Evolutionary conservation across 1,140 invertebrate genomes (phyloP).

Genomic region (Drosophila azteca): DNA sequence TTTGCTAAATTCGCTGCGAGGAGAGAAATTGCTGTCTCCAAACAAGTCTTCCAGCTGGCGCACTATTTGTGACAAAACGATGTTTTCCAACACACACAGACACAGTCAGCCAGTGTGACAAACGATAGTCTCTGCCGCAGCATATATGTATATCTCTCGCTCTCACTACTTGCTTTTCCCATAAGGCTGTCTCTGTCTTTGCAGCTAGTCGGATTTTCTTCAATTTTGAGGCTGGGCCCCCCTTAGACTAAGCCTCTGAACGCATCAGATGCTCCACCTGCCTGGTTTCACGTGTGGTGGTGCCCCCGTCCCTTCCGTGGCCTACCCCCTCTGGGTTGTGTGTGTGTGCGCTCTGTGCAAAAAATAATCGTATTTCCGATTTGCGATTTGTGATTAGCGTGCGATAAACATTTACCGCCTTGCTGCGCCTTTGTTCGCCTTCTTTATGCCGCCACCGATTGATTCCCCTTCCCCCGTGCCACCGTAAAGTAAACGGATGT

Average conservation of each 20-base stretch:
- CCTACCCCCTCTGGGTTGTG: conserved; percentile 3
- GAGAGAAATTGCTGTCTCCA: too few relatives aligned
- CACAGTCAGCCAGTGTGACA: too few relatives aligned
- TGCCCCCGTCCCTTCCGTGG: neutral
- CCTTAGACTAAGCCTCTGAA: conserved; percentile 18
- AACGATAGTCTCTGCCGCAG: too few relatives aligned
- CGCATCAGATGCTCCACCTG: conserved; percentile 21
- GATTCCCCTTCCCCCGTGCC: too few relatives aligned
- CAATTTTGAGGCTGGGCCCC: neutral
- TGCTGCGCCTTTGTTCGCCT: conserved; percentile 32
- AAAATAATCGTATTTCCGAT: conserved; percentile 79
- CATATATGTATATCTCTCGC: too few relatives aligned
- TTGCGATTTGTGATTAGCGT: conserved; percentile 76
- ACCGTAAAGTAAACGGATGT: too few relatives aligned
- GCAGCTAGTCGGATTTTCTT: neutral
- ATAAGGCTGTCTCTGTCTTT: too few relatives aligned
- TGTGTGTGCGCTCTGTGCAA: conserved; percentile 32
- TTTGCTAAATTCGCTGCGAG: too few relatives aligned
- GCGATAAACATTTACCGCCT: conserved; percentile 62
- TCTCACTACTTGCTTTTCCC: too few relatives aligned
- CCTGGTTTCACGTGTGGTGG: neutral
- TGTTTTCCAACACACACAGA: too few relatives aligned
- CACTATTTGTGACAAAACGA: too few relatives aligned
- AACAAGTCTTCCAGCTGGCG: too few relatives aligned
- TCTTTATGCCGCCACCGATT: conserved; percentile 30